Evolutionary conservation across 2,113 vertebrate species (phyloP), one percentile per base, ranked within the genome.

Genomic region (Pongo abelii): DNA sequence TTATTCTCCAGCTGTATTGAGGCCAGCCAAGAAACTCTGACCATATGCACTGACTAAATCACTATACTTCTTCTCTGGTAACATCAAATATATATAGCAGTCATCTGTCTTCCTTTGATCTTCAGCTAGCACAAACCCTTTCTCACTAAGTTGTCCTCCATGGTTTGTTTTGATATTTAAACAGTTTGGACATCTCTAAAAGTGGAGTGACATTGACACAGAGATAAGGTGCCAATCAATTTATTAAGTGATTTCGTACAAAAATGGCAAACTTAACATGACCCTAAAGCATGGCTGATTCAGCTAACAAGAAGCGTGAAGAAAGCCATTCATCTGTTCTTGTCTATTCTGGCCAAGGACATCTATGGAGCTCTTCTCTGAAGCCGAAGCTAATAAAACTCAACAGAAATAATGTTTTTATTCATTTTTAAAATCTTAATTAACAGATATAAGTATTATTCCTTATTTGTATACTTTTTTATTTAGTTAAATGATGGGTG

Each of bases 81-180:
- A 97, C 77, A 78, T 92, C 14, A 13, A 46, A 48, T 70, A 69
- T 92, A 92, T 43, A 83, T 95, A 92, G 43, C 84, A 55, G 46
- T 96, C 95, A 97, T 95, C 43, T 3, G 14, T 50, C n/a, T 93
- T 64, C 69, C 93, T 98, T 97, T 97, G 97, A 97, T 98, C 97
- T 97, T 93, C 74, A 80, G 88, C 59, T 87, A 80, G 85, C 74
- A 67, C 50, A 72, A 97, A 46, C 83, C 88, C 70, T 89, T 98
- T 94, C 95, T 98, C 97, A 86, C 96, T 90, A 69, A 96, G 95
- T 81, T 93, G 59, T 89, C 87, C 35, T 93, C 81, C 22, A 18
- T 79, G 22, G 85, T 96, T 97, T 98, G 81, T 93, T 98, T 98
- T 98, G 8, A 85, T 98, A 94, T 96, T 98, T 98, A 94, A 98